phyloP scores from a whole-genome alignment of 1,140 invertebrate species.

The Oncopeltus fasciatus region DNA sequence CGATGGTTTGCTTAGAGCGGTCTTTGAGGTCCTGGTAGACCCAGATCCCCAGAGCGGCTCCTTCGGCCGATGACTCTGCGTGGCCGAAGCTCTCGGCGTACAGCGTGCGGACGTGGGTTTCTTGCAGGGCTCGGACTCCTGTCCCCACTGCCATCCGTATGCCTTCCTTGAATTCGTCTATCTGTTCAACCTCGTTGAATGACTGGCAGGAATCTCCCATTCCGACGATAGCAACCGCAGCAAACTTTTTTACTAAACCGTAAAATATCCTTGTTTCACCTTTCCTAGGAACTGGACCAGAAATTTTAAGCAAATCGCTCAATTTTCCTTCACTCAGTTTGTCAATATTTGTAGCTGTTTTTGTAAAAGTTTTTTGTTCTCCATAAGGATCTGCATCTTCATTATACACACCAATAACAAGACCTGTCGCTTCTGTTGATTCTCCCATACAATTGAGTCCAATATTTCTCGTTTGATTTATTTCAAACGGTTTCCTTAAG shows the following conservation, averaged over 20 bases:
- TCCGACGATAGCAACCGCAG: slow-evolving; percentile 32
- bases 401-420: neutral
- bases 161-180: slow-evolving; percentile 34
- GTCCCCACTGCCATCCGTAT: slow-evolving; percentile 33
- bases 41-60: slow-evolving; percentile 31
- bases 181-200: slow-evolving; percentile 32
- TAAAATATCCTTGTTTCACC: slow-evolving; percentile 32
- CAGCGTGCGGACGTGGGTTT: slow-evolving; percentile 30
- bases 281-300: slow-evolving; percentile 31
- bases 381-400: neutral
- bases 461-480: too few species aligned
- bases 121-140: slow-evolving; percentile 30
- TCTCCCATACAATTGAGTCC: neutral
- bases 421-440: neutral
- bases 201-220: slow-evolving; percentile 32
- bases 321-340: slow-evolving; percentile 14
- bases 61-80: slow-evolving; percentile 39
- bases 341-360: slow-evolving; percentile 14
- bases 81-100: slow-evolving; percentile 37
- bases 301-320: slow-evolving; percentile 22
- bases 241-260: slow-evolving; percentile 30
- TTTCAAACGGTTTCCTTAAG: too few species aligned
- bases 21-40: slow-evolving; percentile 38
- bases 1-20: slow-evolving; percentile 24
- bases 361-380: slow-evolving; percentile 1